phyloP scores from a whole-genome alignment of 2,113 vertebrate genomes.

The Thalassoma bifasciatum region DNA sequence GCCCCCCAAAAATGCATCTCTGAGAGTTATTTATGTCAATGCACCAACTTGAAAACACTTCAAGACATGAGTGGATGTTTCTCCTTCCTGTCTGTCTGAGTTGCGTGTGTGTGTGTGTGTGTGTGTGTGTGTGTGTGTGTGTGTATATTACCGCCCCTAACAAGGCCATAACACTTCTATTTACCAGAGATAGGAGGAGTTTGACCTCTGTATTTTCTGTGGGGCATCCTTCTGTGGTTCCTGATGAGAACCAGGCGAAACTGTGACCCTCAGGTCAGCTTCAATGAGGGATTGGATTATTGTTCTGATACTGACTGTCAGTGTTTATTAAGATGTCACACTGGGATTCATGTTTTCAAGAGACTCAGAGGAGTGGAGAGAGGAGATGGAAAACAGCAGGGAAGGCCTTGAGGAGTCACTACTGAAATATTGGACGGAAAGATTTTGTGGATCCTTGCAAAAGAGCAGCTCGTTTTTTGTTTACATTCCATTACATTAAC shows the following conservation, averaged over 20 bases:
- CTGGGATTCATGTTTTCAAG: slow-evolving; percentile 51
- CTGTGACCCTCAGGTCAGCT: slow-evolving; percentile 49
- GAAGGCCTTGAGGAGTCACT: slow-evolving; percentile 4
- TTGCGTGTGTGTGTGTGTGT: background rate
- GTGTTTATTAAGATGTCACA: slow-evolving; percentile 50
- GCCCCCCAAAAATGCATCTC: background rate
- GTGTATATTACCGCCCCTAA: slow-evolving; percentile 18
- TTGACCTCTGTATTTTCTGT: slow-evolving; percentile 50
- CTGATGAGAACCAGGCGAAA: slow-evolving; percentile 50
- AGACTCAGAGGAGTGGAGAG: slow-evolving; percentile 34
- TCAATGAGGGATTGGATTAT: slow-evolving; percentile 49
- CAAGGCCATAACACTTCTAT: slow-evolving; percentile 49
- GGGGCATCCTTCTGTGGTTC: slow-evolving; percentile 33
- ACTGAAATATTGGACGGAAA: slow-evolving; percentile 6
- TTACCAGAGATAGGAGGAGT: slow-evolving; percentile 44
- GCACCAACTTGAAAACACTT: slow-evolving; percentile 1
- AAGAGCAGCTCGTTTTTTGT: background rate
- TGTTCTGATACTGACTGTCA: slow-evolving; percentile 39
- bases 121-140: slow-evolving; percentile 6
- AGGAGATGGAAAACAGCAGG: slow-evolving; percentile 33
- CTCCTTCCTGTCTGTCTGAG: background rate
- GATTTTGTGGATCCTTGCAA: background rate
- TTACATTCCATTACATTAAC: too few relatives aligned
- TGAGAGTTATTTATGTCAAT: slow-evolving; percentile 18
- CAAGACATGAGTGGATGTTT: slow-evolving; percentile 1